Conservation (phyloP, 2,113 vertebrate genomes). For the Diadophis punctatus region DNA sequence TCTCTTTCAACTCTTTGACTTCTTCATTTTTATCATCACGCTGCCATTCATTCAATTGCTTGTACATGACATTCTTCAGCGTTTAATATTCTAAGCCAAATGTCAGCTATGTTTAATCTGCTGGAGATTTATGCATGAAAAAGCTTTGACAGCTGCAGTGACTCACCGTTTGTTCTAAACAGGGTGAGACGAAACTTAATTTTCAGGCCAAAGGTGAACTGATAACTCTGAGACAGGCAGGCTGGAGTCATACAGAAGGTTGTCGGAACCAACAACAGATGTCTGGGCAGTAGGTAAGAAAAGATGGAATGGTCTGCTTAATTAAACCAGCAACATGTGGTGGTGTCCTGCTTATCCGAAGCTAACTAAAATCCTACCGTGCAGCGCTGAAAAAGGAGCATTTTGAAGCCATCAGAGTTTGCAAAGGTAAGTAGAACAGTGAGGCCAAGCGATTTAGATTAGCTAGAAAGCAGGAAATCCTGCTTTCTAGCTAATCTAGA, state of each 20-base stretch:
- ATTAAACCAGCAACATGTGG: background rate
- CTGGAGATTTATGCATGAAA: background rate
- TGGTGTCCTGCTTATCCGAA: background rate
- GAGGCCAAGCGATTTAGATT: too few species aligned
- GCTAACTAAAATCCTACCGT: too few species aligned
- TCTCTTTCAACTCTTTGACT: background rate
- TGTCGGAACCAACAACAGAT: background rate
- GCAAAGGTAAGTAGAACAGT: too few species aligned
- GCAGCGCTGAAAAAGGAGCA: too few species aligned
- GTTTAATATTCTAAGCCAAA: background rate
- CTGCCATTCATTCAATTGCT: background rate
- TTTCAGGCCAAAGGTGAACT: background rate
- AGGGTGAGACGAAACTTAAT: background rate
- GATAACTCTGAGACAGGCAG: background rate
- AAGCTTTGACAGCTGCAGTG: background rate
- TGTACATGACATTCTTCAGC: background rate
- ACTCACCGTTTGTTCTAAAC: background rate
- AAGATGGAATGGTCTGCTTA: background rate
- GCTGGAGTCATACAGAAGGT: background rate
- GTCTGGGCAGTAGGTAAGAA: background rate
- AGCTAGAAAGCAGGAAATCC: too few species aligned
- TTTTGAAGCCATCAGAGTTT: too few species aligned
- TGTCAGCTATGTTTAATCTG: background rate
- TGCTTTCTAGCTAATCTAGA: too few species aligned
- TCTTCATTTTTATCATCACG: background rate